Evolutionary conservation across 1,140 invertebrate species (phyloP).

Genomic region (Drosophila repleta): DNA sequence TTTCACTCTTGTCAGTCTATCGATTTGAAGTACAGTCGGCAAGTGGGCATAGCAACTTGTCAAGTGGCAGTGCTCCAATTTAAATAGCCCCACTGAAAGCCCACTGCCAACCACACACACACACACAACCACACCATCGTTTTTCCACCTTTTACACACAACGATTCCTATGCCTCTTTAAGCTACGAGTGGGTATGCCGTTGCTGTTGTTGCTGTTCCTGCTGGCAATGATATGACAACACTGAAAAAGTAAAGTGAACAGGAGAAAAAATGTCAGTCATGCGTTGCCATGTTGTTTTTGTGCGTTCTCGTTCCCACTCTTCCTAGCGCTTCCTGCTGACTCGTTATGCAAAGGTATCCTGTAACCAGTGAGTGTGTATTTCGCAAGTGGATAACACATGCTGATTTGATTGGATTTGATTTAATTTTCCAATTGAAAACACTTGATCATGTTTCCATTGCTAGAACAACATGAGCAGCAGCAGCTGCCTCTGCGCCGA

Average conservation of each 20-base stretch:
- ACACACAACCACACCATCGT: constrained; percentile 7
- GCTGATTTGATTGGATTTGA: constrained; percentile 81
- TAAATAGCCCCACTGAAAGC: constrained; percentile 11
- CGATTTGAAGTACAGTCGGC: constrained; percentile 13
- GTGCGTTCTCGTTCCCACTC: constrained; percentile 10
- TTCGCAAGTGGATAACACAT: constrained; percentile 52
- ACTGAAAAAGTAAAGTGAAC: constrained; percentile 31
- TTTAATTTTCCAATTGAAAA: constrained; percentile 83
- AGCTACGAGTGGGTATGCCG: constrained; percentile 8
- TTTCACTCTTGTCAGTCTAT: not conserved
- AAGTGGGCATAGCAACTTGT: constrained; percentile 8
- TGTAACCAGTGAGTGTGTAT: not conserved
- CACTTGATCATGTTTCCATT: constrained; percentile 71
- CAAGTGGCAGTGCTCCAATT: constrained; percentile 18
- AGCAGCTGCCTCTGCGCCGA: not conserved
- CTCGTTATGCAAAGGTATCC: constrained; percentile 30
- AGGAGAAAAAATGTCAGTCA: constrained; percentile 47
- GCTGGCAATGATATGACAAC: constrained; percentile 63
- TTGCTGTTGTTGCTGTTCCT: constrained; percentile 34
- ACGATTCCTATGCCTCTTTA: constrained; percentile 20
- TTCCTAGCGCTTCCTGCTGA: constrained; percentile 10
- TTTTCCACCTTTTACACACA: constrained; percentile 38
- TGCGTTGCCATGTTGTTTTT: constrained; percentile 61
- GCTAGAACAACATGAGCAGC: constrained; percentile 47
- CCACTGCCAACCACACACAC: not conserved